These are phyloP conservation scores for Chascanopsetta lugubris DNA, from an alignment of 2,113 vertebrate species.

Conservation along the genomic window DNA sequence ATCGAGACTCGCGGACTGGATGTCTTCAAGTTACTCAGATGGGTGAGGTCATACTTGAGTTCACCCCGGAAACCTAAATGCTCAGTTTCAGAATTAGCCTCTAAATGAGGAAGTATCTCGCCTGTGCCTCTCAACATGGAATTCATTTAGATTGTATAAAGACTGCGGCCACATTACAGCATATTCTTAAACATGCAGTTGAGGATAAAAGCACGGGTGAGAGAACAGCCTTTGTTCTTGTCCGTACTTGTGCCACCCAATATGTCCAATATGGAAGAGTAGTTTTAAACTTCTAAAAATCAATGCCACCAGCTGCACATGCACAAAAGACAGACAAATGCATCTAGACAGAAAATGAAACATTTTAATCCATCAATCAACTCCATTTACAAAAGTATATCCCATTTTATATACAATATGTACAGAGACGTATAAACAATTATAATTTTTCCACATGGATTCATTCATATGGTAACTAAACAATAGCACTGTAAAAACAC, in stretches of 20 bases:
- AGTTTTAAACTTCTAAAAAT: constrained; percentile 56
- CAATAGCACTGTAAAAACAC: constrained; percentile 73
- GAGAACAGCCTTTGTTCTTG: constrained; percentile 56
- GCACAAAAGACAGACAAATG: constrained; percentile 50
- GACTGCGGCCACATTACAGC: constrained; percentile 42
- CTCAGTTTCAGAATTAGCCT: constrained; percentile 61
- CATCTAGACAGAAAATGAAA: constrained; percentile 72
- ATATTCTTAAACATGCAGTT: constrained; percentile 52
- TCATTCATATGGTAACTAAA: constrained; percentile 72
- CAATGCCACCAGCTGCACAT: constrained; percentile 51
- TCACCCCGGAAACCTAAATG: constrained; percentile 59
- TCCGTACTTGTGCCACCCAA: constrained; percentile 53
- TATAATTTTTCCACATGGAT: constrained; percentile 69
- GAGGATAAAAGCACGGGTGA: constrained; percentile 33
- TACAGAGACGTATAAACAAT: constrained; percentile 80
- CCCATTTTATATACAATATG: constrained; percentile 84
- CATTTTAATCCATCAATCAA: constrained; percentile 81
- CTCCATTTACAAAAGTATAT: constrained; percentile 84
- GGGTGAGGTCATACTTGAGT: constrained; percentile 57
- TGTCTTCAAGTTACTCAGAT: constrained; percentile 56
- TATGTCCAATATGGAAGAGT: constrained; percentile 33
- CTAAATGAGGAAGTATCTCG: constrained; percentile 69
- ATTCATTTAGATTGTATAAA: constrained; percentile 60
- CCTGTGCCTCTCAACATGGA: constrained; percentile 51
- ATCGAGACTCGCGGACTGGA: constrained; percentile 17